These are phyloP conservation scores for Athene cunicularia DNA, from an alignment of 2,113 vertebrate genomes.

Conservation along the genomic window DNA sequence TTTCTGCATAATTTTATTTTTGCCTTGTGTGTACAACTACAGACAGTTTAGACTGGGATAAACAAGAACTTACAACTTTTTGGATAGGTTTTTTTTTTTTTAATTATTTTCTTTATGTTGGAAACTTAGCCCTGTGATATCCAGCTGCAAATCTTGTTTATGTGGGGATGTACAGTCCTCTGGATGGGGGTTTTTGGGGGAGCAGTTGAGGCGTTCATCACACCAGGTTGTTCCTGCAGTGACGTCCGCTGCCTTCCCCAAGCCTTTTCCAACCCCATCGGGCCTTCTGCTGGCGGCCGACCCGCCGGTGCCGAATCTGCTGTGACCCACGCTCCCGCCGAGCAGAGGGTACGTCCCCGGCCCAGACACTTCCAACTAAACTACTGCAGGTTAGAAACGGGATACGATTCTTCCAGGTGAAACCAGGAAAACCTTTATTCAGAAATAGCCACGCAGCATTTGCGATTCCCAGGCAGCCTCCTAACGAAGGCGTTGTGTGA, in stretches of 20 bases:
- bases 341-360: background rate
- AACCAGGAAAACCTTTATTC: background rate
- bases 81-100: background rate
- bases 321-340: no score
- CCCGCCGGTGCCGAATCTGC: no score
- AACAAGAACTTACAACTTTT: background rate
- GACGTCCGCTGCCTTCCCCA: background rate
- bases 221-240: background rate
- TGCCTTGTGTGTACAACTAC: background rate
- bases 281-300: background rate
- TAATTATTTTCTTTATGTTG: background rate
- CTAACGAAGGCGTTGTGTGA: background rate
- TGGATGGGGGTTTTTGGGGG: rapidly evolving
- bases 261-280: background rate
- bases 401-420: background rate
- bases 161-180: no score
- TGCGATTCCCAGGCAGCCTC: background rate
- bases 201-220: background rate
- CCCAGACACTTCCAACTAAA: background rate
- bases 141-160: background rate
- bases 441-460: background rate
- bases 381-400: background rate
- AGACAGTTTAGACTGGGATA: background rate
- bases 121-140: background rate
- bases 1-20: background rate